phyloP scores from a whole-genome alignment of 1,140 invertebrate species.

The Procambarus clarkii region DNA sequence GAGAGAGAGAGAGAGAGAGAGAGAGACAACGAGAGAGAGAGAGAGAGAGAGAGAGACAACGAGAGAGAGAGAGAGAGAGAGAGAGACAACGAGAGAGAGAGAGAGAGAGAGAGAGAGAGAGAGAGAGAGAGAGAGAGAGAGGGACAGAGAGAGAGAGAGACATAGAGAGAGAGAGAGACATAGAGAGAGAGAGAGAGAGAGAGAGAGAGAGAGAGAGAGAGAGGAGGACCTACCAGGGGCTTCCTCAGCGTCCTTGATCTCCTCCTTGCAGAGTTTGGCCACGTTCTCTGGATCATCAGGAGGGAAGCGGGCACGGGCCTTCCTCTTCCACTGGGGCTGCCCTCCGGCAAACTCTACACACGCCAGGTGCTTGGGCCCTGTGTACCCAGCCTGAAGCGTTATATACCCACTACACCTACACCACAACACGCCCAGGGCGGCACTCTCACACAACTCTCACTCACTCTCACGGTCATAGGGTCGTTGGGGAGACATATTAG shows the following conservation, averaged over 20 bases:
- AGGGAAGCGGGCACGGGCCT: slow-evolving; percentile 60
- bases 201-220: not conserved
- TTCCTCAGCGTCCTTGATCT: slow-evolving; percentile 30
- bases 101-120: slow-evolving; percentile 28
- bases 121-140: no score
- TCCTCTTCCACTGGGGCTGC: slow-evolving; percentile 66
- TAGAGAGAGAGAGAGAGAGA: no score
- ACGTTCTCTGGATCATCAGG: slow-evolving; percentile 64
- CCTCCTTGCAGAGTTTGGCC: slow-evolving; percentile 29
- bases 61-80: no score
- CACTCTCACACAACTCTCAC: slow-evolving; percentile 7
- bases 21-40: no score
- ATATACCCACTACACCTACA: slow-evolving; percentile 5
- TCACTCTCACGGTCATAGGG: slow-evolving; percentile 42
- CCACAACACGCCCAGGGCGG: not conserved
- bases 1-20: no score
- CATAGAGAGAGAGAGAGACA: no score
- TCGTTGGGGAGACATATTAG: slow-evolving; percentile 23
- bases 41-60: no score
- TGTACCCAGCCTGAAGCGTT: slow-evolving; percentile 35
- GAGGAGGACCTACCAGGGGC: slow-evolving; percentile 66
- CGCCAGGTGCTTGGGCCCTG: slow-evolving; percentile 69
- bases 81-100: no score
- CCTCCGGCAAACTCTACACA: slow-evolving; percentile 70
- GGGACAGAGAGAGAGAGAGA: no score